Evolutionary conservation across 2,888 invertebrate species (phyloP).

Genomic region (Julus scandinavius): DNA sequence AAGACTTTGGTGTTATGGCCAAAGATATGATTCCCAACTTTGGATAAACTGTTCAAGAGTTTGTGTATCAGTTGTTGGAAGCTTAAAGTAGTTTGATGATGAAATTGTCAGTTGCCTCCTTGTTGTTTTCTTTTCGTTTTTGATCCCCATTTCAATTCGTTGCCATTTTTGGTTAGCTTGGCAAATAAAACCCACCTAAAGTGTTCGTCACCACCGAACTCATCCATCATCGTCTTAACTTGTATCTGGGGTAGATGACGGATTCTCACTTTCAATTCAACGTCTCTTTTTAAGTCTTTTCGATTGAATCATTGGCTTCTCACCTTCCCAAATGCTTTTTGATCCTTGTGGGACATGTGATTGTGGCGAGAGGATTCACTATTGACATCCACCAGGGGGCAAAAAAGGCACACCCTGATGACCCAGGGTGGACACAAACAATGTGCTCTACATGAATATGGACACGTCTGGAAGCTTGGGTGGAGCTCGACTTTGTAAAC

Average conservation of each 20-base stretch:
- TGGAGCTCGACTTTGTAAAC: conserved; percentile 21
- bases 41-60: no score
- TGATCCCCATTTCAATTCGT: not conserved
- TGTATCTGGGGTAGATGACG: conserved; percentile 32
- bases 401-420: conserved; percentile 42
- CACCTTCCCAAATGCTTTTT: conserved; percentile 1
- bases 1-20: no score
- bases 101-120: not conserved
- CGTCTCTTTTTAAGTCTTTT: conserved; percentile 27
- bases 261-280: conserved; percentile 45
- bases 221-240: conserved; percentile 45
- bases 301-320: conserved; percentile 44
- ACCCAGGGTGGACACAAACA: conserved; percentile 47
- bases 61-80: no score
- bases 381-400: conserved; percentile 46
- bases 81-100: no score
- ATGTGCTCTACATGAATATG: conserved; percentile 37
- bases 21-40: no score
- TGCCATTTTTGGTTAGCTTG: not conserved
- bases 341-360: conserved; percentile 43
- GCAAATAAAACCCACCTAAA: not conserved
- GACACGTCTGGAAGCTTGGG: conserved; percentile 11
- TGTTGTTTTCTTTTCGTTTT: not conserved
- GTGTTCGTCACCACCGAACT: not conserved
- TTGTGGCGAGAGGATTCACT: conserved; percentile 7